A percentile compares a stretch with the other conserved stretches of the same genome.
Conservation (phyloP, 2,888 invertebrate genomes). For the Drosophila peninsularis region DNA sequence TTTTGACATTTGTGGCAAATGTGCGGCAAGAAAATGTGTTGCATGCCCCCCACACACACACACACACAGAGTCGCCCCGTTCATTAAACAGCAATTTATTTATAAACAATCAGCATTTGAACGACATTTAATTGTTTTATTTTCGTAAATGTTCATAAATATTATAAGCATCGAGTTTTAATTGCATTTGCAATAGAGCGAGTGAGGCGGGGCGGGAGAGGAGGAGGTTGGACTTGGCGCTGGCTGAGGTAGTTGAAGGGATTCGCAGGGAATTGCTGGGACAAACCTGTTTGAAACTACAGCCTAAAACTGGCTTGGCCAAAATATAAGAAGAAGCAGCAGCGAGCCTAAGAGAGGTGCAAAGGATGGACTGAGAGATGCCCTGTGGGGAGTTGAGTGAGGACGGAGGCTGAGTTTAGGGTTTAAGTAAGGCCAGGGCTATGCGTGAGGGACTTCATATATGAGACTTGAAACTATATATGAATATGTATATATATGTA, state of each 20-base stretch:
- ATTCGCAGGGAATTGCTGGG: slow-evolving; percentile 8
- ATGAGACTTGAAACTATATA: too few relatives aligned
- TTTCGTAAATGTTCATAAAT: slow-evolving; percentile 39
- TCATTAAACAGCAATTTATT: slow-evolving; percentile 44
- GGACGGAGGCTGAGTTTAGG: neutral
- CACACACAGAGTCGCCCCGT: neutral
- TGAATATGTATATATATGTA: too few relatives aligned
- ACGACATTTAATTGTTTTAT: slow-evolving; percentile 74
- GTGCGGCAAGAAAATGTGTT: slow-evolving; percentile 54
- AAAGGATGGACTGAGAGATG: neutral
- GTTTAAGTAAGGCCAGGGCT: too few relatives aligned
- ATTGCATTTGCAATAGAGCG: slow-evolving; percentile 51
- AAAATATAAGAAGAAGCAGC: slow-evolving; percentile 37
- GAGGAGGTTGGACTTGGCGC: neutral
- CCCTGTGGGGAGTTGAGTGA: neutral
- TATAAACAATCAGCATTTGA: slow-evolving; percentile 67
- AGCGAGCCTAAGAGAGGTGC: slow-evolving; percentile 4
- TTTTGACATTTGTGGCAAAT: slow-evolving; percentile 80
- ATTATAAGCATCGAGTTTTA: slow-evolving; percentile 70
- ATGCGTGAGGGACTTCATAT: too few relatives aligned
- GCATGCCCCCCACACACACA: neutral
- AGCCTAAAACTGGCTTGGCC: slow-evolving; percentile 55
- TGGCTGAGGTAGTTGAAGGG: neutral
- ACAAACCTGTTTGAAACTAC: slow-evolving; percentile 41
- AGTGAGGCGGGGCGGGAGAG: neutral